Base-by-base conservation (phyloP, 2,888 invertebrate genomes). In the Eristalis tenax region DNA sequence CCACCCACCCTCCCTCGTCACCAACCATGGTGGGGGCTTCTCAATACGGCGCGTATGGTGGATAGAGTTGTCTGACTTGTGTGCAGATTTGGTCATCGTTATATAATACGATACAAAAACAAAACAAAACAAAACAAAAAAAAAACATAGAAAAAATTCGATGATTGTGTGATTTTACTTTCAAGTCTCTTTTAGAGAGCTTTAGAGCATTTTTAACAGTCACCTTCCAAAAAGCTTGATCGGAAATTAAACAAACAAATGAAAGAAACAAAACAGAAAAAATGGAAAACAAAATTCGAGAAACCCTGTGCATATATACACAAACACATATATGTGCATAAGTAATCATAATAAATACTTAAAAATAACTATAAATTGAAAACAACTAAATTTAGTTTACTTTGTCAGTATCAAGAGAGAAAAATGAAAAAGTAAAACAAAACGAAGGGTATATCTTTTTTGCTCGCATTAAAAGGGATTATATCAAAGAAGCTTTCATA, bases 271-370 rank as follows among this genome's bases (percentile, higher is more conserved):
- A 59, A 22, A 26, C 13, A 26, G 11, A 23, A 26, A 8, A 57
- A 22, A 59, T 3, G 0, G 1, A 23, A 15, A 26, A 26, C 26
- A 56, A 78, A 78, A 77, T 68, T 77, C 63, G 77, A 77, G 38
- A 77, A 78, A 78, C 70, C 70, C 78, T 78, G 78, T 70, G 78
- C 69, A 78, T 78, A 78, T 78, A 71, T 61, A 38, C 40, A 63
- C 28, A 40, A 26, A 71, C 57, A 71, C 57, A 69, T 69, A 57
- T 70, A 77, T 77, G 77, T 77, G 69, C 69, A 77, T 66, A 66
- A 76, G 66, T 70, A 70, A 78, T 70, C 70, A 63, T 78, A 78
- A 80, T 80, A 80, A 80, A 80, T 80, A 80, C 79, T 73, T 80
- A 66, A 73, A 73, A 18, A 80, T 73, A 73, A 80, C 73, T 73